These are phyloP conservation scores for Helostoma temminkii DNA, from an alignment of 2,797 vertebrate genomes.

Conservation along the genomic window DNA sequence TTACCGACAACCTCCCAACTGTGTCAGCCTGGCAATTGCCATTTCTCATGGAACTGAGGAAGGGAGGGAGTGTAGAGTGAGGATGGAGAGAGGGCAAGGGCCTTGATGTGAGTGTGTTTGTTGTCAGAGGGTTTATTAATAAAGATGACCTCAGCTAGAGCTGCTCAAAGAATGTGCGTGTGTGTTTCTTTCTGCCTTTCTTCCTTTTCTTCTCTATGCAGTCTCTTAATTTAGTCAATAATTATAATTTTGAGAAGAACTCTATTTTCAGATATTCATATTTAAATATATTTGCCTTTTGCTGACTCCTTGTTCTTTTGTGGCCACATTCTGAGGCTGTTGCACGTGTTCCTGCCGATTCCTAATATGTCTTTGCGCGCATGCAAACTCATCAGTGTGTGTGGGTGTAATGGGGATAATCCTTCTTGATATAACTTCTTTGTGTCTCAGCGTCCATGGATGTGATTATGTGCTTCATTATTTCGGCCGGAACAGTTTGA, in stretches of 20 bases:
- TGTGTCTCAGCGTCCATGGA: conserved; percentile 67
- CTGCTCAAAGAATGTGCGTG: conserved; percentile 32
- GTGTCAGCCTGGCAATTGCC: conserved; percentile 73
- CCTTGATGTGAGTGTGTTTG: conserved; percentile 77
- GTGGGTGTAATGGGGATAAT: conserved; percentile 60
- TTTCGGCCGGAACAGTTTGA: conserved; percentile 58
- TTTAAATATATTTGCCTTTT: conserved; percentile 8
- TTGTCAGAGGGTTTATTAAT: conserved; percentile 85
- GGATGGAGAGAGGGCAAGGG: conserved; percentile 53
- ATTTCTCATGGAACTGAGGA: conserved; percentile 71
- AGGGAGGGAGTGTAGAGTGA: conserved; percentile 46
- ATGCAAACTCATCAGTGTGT: conserved; percentile 22
- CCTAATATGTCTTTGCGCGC: conserved; percentile 27
- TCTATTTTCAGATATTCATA: conserved; percentile 16
- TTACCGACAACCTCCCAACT: conserved; percentile 60
- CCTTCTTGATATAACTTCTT: conserved; percentile 69
- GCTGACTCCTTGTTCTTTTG: conserved; percentile 13
- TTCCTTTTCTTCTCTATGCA: conserved; percentile 20
- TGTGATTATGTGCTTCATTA: conserved; percentile 73
- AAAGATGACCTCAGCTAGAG: conserved; percentile 84
- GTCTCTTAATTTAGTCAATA: conserved; percentile 28
- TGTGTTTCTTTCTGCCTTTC: conserved; percentile 5
- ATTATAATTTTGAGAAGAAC: conserved; percentile 41
- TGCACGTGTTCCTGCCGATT: conserved; percentile 31
- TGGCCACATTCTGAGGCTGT: conserved; percentile 22